Evolutionary conservation across 2,797 vertebrate genomes (phyloP).

Genomic region (Acanthornis magna): DNA sequence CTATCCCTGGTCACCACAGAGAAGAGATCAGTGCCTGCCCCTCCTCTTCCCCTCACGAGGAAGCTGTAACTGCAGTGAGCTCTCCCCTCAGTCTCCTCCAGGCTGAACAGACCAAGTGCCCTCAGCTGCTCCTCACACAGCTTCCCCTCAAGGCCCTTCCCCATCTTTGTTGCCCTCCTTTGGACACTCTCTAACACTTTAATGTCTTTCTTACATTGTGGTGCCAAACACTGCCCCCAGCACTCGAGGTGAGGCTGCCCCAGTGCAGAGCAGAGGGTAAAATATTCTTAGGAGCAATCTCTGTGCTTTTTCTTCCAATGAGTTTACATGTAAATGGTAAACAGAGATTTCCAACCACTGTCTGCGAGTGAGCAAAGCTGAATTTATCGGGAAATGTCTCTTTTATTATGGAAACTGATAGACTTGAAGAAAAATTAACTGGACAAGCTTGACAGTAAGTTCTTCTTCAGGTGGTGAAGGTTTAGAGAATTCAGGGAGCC

Average conservation of each 20-base stretch:
- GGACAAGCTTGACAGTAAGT: not conserved
- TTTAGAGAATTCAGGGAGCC: not conserved
- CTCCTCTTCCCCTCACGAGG: not conserved
- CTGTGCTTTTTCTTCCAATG: not conserved
- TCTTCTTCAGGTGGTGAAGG: not conserved
- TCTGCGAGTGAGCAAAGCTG: not conserved
- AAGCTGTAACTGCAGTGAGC: not conserved
- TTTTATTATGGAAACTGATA: not conserved
- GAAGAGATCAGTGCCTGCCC: not conserved
- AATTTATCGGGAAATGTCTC: not conserved
- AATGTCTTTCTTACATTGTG: not conserved
- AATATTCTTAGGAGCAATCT: not conserved
- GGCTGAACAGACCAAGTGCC: not conserved
- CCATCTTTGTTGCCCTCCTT: not conserved
- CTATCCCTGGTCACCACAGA: not conserved
- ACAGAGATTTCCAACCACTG: not conserved
- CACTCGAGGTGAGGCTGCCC: not conserved
- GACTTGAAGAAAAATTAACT: not conserved
- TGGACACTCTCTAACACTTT: not conserved
- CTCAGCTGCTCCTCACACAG: rapidly evolving
- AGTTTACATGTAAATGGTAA: not conserved
- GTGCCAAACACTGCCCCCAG: not conserved
- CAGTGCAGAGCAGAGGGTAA: not conserved
- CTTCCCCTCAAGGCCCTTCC: not conserved
- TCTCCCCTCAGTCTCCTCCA: not conserved